Percentiles rank a stretch among this genome's conserved stretches.
phyloP scores from a whole-genome alignment of 2,797 vertebrate genomes.

The Hydrocynus forskahlii region DNA sequence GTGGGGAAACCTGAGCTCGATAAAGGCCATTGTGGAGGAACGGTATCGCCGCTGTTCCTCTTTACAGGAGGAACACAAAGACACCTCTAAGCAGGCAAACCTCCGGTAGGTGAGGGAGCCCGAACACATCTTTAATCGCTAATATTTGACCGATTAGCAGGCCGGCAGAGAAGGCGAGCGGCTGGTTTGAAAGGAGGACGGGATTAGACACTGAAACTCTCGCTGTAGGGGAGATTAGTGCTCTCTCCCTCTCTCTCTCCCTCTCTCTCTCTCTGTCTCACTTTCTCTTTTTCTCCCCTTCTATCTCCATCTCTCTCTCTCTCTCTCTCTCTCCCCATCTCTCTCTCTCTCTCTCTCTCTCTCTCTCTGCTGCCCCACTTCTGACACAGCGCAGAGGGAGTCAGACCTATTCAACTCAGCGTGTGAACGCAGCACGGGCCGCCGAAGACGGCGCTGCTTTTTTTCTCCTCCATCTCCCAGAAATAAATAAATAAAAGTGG shows the following conservation, averaged over 20 bases:
- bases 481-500: slow-evolving; percentile 40
- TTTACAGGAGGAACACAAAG: slow-evolving; percentile 33
- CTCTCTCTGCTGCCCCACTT: slow-evolving; percentile 52
- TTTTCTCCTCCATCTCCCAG: neutral
- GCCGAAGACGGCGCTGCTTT: neutral
- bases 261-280: no score
- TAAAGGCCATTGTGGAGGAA: neutral
- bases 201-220: slow-evolving; percentile 58
- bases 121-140: slow-evolving; percentile 34
- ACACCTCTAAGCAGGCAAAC: slow-evolving; percentile 18
- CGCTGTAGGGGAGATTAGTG: slow-evolving; percentile 57
- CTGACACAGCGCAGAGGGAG: slow-evolving; percentile 46
- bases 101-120: slow-evolving; percentile 41
- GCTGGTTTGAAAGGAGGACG: slow-evolving; percentile 43
- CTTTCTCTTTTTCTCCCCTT: no score
- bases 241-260: slow-evolving; percentile 27
- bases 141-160: slow-evolving; percentile 58
- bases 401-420: slow-evolving; percentile 48
- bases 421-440: slow-evolving; percentile 41
- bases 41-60: neutral
- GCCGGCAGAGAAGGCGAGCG: slow-evolving; percentile 49
- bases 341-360: neutral
- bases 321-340: neutral
- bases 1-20: neutral
- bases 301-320: no score